A percentile compares a stretch with the other conserved stretches of the same genome.
phyloP scores from a whole-genome alignment of 2,888 invertebrate genomes.

The Actias luna region DNA sequence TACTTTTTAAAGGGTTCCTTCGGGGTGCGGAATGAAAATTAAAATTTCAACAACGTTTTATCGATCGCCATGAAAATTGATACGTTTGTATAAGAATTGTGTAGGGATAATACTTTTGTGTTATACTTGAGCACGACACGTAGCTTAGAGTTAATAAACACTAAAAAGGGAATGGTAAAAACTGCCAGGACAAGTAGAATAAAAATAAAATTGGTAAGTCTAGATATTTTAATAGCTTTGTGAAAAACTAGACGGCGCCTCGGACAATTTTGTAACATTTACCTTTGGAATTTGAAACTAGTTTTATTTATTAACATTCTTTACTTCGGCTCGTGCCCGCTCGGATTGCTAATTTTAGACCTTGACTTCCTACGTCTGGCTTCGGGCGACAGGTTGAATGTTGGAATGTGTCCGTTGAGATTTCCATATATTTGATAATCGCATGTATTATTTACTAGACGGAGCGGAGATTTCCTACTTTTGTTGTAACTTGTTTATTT shows the following conservation, averaged over 20 bases:
- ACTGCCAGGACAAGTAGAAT: no score
- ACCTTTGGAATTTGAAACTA: conserved; percentile 8
- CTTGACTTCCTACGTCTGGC: conserved; percentile 11
- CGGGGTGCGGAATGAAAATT: no score
- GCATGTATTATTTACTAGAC: neutral
- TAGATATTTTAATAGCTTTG: neutral
- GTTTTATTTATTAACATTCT: conserved; percentile 6
- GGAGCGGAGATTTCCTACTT: no score
- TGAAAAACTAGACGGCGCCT: neutral
- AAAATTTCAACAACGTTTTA: no score
- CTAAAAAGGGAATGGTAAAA: no score
- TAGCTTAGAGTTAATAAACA: no score
- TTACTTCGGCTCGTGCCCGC: neutral
- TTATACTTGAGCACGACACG: no score
- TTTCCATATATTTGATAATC: neutral
- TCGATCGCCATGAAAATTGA: no score
- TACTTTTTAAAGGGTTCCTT: no score
- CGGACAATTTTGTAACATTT: neutral
- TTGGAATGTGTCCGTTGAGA: neutral
- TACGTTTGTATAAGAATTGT: no score
- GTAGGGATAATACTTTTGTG: no score
- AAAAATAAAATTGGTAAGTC: neutral
- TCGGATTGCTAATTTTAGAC: conserved; percentile 4
- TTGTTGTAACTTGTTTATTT: no score
- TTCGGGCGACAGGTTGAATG: conserved; percentile 2